Evolutionary conservation across 1,140 invertebrate genomes (phyloP).

Genomic region (Anoplolepis gracilipes): DNA sequence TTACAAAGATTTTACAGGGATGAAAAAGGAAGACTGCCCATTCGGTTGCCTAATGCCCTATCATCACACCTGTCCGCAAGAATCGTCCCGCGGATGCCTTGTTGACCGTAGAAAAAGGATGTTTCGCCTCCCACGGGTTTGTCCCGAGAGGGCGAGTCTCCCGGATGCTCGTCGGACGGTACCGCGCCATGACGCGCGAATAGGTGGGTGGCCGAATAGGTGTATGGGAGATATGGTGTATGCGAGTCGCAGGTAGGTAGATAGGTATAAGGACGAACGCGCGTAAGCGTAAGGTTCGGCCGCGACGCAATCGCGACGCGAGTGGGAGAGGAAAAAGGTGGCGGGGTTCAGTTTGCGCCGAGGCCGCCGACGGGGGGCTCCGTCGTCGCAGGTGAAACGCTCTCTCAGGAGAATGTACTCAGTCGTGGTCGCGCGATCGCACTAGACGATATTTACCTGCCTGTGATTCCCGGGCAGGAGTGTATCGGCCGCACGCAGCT

Average conservation of each 20-base stretch:
- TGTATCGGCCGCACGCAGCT: conserved; percentile 27
- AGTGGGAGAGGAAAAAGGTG: conserved; percentile 52
- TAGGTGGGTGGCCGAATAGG: conserved; percentile 18
- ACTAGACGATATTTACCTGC: conserved; percentile 69
- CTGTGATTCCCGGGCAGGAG: conserved; percentile 48
- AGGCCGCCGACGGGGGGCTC: conserved; percentile 66
- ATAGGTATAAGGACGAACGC: conserved; percentile 7
- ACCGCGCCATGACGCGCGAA: not conserved
- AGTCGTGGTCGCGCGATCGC: conserved; percentile 74
- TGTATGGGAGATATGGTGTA: not conserved
- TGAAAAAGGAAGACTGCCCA: not conserved
- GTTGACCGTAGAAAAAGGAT: not conserved
- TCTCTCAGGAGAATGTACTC: conserved; percentile 68
- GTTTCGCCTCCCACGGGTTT: not conserved
- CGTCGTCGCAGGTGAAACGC: conserved; percentile 73
- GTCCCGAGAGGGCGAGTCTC: not conserved
- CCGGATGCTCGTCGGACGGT: conserved; percentile 11
- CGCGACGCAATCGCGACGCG: conserved; percentile 13
- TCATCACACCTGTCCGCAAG: conserved; percentile 50
- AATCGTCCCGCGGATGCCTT: not conserved
- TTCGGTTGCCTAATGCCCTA: conserved; percentile 8
- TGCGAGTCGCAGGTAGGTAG: conserved; percentile 18
- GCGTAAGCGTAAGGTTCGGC: conserved; percentile 24
- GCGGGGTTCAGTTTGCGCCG: conserved; percentile 54
- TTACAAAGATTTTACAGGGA: conserved; percentile 6